Evolutionary conservation across 2,113 vertebrate genomes (phyloP).

Genomic region (Gracilinanus agilis): DNA sequence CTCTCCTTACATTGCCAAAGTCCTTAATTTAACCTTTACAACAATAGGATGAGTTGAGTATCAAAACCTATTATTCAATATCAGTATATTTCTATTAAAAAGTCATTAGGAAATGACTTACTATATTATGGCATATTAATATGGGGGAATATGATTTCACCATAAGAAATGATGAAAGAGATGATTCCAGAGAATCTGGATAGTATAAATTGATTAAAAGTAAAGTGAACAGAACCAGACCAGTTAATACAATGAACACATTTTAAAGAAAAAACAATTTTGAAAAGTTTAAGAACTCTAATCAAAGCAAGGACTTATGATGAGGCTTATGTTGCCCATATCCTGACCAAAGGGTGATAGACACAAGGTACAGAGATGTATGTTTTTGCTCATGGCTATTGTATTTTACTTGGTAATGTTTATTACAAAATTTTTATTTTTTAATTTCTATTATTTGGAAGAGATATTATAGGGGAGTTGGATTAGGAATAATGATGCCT

Average conservation of each 20-base stretch:
- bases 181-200: not conserved
- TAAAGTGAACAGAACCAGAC: not conserved
- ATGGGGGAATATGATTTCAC: not conserved
- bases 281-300: not conserved
- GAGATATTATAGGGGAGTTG: not conserved
- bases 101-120: not conserved
- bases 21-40: too few relatives aligned
- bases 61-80: not conserved
- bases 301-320: not conserved
- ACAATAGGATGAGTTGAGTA: not conserved
- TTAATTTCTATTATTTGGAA: not conserved
- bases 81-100: not conserved
- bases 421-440: not conserved
- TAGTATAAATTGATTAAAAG: not conserved
- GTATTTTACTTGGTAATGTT: not conserved
- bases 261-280: not conserved
- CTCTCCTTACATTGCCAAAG: too few relatives aligned
- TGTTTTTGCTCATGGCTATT: not conserved
- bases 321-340: not conserved
- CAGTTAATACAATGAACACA: not conserved
- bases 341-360: not conserved
- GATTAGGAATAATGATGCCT: not conserved
- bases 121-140: not conserved
- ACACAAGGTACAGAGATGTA: not conserved
- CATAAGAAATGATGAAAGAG: not conserved